Evolutionary conservation across 2,797 vertebrate genomes (phyloP), one percentile per base, ranked within the genome.

Genomic region (Anguilla marmorata): DNA sequence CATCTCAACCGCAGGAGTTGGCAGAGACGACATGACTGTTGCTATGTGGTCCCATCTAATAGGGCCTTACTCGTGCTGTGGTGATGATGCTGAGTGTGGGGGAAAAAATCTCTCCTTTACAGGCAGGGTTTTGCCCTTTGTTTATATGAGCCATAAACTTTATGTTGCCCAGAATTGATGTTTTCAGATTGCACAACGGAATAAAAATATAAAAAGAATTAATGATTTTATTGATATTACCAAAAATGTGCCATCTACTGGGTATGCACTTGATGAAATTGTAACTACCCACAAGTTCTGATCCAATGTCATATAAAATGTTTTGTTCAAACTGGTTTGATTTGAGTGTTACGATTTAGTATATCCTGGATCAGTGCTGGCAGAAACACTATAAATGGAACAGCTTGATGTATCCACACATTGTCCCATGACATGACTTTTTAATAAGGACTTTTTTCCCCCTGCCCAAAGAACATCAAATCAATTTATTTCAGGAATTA

Each of bases 111-210:
- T 82, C 41, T 50, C n/a, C 74, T 82, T 24, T n/a, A 82, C n/a
- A 24, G 33, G 30, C 74, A 45, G 74, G 74, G 74, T 50, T 82
- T 82, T 50, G 21, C 9, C 45, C 21, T 82, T 48, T 24, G 41
- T 79, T 72, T 41, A 45, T 82, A 82, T n/a, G 79, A 82, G 41
- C 45, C 41, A 48, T 82, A 82, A 24, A 82, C 7, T n/a, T 82
- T 82, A 82, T 82, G 45, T 12, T 82, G 45, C 45, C 79, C 11
- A 79, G 4, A 79, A 79, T 8, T 79, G 14, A 45, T 79, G 37
- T 41, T 79, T 79, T 19, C 14, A 16, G 74, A 45, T 82, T 82
- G 24, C 79, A 8, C 79, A n/a, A 82, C 19, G 19, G 21, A 82
- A 82, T 33, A 82, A 82, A 50, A 50, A n/a, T 24, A 50, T n/a